Evolutionary conservation across 2,888 invertebrate species (phyloP).

Genomic region (Papilio gigon): DNA sequence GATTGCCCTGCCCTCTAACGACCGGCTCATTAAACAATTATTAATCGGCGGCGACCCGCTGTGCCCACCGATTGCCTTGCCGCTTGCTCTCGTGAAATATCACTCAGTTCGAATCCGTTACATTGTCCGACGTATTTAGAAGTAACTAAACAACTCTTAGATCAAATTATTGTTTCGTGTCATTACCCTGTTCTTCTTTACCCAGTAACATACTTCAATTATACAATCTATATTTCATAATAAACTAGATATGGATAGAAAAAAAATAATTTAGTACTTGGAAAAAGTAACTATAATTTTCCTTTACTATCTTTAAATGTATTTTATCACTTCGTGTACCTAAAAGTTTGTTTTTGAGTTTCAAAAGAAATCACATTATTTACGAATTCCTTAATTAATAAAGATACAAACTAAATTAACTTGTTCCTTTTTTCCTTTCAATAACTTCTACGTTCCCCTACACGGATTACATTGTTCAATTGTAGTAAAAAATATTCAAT

Average conservation of each 20-base stretch:
- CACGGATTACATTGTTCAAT: conserved; percentile 7
- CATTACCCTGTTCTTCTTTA: too few species aligned
- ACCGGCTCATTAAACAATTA: conserved; percentile 70
- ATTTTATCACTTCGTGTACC: too few species aligned
- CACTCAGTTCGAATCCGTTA: conserved; percentile 46
- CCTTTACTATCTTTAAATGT: too few species aligned
- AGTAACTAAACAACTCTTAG: not conserved
- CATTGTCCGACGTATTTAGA: conserved; percentile 2
- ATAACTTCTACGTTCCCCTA: not conserved
- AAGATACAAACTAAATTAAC: not conserved
- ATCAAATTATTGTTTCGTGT: conserved; percentile 8
- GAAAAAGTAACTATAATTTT: too few species aligned
- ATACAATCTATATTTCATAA: too few species aligned
- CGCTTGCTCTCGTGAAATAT: conserved; percentile 50
- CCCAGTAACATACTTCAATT: too few species aligned
- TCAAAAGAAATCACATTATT: too few species aligned
- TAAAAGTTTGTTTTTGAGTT: too few species aligned
- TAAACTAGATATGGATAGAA: too few species aligned
- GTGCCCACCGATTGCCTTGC: conserved; percentile 58
- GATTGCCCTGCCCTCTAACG: conserved; percentile 52
- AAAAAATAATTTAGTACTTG: too few species aligned
- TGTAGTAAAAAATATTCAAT: conserved; percentile 10
- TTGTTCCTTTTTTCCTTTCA: not conserved
- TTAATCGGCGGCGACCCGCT: conserved; percentile 66
- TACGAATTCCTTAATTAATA: too few species aligned